phyloP scores from a whole-genome alignment of 2,113 vertebrate species.

The Callipepla squamata region DNA sequence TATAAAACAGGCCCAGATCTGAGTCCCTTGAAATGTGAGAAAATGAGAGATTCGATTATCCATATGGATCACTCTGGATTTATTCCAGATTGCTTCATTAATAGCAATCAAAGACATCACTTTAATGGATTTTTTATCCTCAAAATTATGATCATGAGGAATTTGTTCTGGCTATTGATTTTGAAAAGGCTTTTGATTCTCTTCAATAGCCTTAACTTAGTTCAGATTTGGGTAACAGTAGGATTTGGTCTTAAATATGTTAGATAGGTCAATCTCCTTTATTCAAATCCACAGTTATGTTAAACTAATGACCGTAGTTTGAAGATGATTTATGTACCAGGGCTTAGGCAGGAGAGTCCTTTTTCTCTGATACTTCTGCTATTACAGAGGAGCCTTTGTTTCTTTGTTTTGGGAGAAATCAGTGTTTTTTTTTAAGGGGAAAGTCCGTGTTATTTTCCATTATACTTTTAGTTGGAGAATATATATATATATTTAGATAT shows the following conservation, averaged over 20 bases:
- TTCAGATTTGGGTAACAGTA: slow-evolving; percentile 68
- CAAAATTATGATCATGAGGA: slow-evolving; percentile 63
- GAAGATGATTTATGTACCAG: slow-evolving; percentile 66
- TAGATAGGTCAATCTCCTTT: slow-evolving; percentile 61
- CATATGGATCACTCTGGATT: slow-evolving; percentile 71
- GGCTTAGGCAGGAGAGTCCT: slow-evolving; percentile 1
- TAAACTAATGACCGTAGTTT: slow-evolving; percentile 67
- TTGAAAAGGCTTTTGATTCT: slow-evolving; percentile 68
- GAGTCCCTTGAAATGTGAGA: slow-evolving; percentile 51
- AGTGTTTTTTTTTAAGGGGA: slow-evolving; percentile 14
- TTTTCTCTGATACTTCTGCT: slow-evolving; percentile 37
- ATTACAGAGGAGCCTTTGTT: slow-evolving; percentile 32
- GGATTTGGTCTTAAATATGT: slow-evolving; percentile 61
- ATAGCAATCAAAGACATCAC: slow-evolving; percentile 69
- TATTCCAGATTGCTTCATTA: slow-evolving; percentile 72
- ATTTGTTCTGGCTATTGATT: slow-evolving; percentile 73
- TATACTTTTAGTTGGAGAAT: slow-evolving; percentile 21
- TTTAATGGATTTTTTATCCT: slow-evolving; percentile 75
- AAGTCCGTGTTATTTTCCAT: slow-evolving; percentile 28
- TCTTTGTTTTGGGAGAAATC: slow-evolving; percentile 30
- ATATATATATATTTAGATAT: not conserved
- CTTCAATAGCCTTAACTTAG: slow-evolving; percentile 67
- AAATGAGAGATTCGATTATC: slow-evolving; percentile 66
- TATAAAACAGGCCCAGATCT: slow-evolving; percentile 24
- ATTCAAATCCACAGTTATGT: slow-evolving; percentile 68